These are phyloP conservation scores for Musca vetustissima DNA, from an alignment of 1,140 invertebrate genomes.

Conservation along the genomic window DNA sequence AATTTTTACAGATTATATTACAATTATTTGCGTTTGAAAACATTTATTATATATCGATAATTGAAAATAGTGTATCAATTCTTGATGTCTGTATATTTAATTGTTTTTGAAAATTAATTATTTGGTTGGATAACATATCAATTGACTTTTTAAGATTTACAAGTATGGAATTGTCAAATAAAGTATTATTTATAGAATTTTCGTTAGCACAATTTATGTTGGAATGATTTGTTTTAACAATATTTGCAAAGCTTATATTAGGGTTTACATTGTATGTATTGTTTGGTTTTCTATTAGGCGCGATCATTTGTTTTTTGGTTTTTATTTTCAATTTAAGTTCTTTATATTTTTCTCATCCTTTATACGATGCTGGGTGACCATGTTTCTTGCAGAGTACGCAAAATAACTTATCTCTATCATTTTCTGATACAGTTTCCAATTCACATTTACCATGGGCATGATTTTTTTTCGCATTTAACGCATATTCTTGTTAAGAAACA, in stretches of 20 bases:
- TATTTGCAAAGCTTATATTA: constrained; percentile 10
- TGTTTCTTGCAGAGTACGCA: constrained; percentile 22
- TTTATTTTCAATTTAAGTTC: background rate
- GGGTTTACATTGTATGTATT: background rate
- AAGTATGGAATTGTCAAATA: background rate
- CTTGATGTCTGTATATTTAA: constrained; percentile 1
- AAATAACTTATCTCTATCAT: background rate
- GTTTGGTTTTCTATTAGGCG: background rate
- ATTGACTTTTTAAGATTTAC: constrained; percentile 7
- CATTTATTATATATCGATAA: too few species aligned
- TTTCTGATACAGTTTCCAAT: background rate
- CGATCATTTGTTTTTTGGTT: background rate
- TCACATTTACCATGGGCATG: background rate
- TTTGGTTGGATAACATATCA: background rate
- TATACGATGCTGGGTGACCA: constrained; percentile 3
- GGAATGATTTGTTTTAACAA: background rate
- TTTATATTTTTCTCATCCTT: constrained; percentile 13
- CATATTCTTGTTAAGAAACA: constrained; percentile 1
- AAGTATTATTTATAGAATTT: too few species aligned
- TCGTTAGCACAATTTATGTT: too few species aligned
- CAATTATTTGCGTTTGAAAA: too few species aligned
- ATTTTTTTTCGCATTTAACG: constrained; percentile 5
- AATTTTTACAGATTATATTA: constrained; percentile 26
- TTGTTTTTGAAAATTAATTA: constrained; percentile 13
- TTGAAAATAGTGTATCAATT: background rate